phyloP scores from a whole-genome alignment of 2,888 invertebrate species.

The Orthosia incerta region DNA sequence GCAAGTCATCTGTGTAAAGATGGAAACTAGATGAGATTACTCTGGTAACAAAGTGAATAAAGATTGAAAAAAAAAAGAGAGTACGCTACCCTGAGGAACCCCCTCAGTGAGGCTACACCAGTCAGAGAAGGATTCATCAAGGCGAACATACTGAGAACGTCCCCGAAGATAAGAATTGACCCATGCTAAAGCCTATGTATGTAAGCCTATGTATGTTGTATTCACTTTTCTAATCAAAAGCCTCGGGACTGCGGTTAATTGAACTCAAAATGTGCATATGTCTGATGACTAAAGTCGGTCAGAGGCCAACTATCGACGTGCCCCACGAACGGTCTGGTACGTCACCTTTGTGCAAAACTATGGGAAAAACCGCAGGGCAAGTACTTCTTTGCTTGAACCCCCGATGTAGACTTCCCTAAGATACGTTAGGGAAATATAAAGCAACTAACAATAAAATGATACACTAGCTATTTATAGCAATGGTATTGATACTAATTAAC shows the following conservation, averaged over 20 bases:
- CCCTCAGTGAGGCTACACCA: too few relatives aligned
- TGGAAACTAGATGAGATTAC: too few relatives aligned
- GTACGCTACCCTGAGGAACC: too few relatives aligned
- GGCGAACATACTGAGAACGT: too few relatives aligned
- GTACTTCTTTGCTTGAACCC: slow-evolving; percentile 3
- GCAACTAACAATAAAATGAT: slow-evolving; percentile 6
- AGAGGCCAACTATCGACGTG: background rate
- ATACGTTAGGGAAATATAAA: slow-evolving; percentile 10
- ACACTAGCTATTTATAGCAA: slow-evolving; percentile 25
- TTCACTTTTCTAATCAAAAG: background rate
- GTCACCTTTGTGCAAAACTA: slow-evolving; percentile 9
- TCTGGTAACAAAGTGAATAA: too few relatives aligned
- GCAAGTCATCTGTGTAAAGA: too few relatives aligned
- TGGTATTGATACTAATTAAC: slow-evolving; percentile 23
- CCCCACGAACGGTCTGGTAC: background rate
- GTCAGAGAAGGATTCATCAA: too few relatives aligned
- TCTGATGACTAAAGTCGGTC: slow-evolving; percentile 5
- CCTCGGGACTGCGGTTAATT: background rate
- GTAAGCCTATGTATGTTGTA: too few relatives aligned
- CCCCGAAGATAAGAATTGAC: too few relatives aligned
- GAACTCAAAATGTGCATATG: background rate
- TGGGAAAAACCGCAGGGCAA: slow-evolving; percentile 32
- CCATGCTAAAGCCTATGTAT: too few relatives aligned
- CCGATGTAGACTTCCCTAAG: background rate
- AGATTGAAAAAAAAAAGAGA: too few relatives aligned